Base-by-base conservation (phyloP, 2,888 invertebrate species). In the Pseudeuparius sepicola region DNA sequence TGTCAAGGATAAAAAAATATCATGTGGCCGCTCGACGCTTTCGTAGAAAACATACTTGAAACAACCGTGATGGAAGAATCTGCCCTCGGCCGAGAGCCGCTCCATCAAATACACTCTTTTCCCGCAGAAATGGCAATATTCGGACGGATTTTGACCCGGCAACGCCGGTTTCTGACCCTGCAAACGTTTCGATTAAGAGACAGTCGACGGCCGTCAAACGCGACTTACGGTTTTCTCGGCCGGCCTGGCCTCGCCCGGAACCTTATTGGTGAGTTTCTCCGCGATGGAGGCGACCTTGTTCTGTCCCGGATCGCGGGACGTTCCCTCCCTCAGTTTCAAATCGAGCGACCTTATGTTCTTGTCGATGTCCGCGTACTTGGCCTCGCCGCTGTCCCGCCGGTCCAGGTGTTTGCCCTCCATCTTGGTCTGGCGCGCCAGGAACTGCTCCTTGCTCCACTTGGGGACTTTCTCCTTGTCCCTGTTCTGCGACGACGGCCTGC, bases 81-180 rank as follows among this genome's bases (percentile, higher is more conserved):
- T 73, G 10, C 90, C 90, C 67, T 89, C 88, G 3, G 92, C 88
- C 27, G 78, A 81, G 44, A 92, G 75, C 44, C 87, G 74, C 62
- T 96, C 94, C 69, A 94, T 90, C 15, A 94, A 75, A 61, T 96
- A 96, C 34, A 96, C 94, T 26, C 87, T 75, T 61, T 85, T 83
- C 34, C 79, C 76, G 65, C 96, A 96, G 64, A 92, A 89, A 67
- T 78, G 88, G 66, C 79, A 89, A 52, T 70, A 70, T 59, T 85
- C 83, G 6, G 80, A 80, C 35, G 73, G 75, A 37, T 74, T 73
- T 58, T 75, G 75, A 29, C 72, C 67, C 32, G 77, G 75, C 39
- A 80, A 63, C 24, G 71, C 66, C 39, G 70, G 66, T 55, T 31
- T 31, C 4, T 12, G n/a, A 20, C 9, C 10, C 31, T 31, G n/a